Conservation (phyloP, 2,888 invertebrate genomes). For the Pachliopta kotzebuea region DNA sequence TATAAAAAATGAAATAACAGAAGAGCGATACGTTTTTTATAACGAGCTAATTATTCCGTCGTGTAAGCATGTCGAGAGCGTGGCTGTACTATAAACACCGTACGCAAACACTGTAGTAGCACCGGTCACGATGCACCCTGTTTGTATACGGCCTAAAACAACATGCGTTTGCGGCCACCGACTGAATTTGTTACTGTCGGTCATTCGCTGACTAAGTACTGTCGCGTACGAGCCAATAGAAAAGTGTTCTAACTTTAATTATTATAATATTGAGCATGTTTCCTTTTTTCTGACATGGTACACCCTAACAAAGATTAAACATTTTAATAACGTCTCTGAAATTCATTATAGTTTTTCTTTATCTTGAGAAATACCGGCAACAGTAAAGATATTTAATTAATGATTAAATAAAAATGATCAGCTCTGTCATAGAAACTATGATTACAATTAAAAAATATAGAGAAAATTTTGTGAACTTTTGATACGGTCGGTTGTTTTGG, state of each 20-base stretch:
- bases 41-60: conserved; percentile 77
- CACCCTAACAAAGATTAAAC: too few species aligned
- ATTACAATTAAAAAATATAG: too few species aligned
- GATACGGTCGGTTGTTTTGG: too few species aligned
- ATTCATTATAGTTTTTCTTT: too few species aligned
- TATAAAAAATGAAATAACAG: conserved; percentile 41
- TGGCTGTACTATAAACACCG: conserved; percentile 72
- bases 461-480: too few species aligned
- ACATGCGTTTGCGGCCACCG: conserved; percentile 73
- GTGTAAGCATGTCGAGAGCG: conserved; percentile 58
- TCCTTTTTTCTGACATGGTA: too few species aligned
- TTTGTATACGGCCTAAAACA: conserved; percentile 77
- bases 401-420: too few species aligned
- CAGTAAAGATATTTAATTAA: too few species aligned
- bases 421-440: too few species aligned
- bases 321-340: too few species aligned
- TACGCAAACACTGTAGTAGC: conserved; percentile 73
- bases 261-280: neutral
- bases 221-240: conserved; percentile 36
- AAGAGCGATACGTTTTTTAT: conserved; percentile 57
- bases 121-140: conserved; percentile 74
- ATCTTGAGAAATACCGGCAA: too few species aligned
- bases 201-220: conserved; percentile 73
- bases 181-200: conserved; percentile 71
- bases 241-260: conserved; percentile 19